Base-by-base conservation (phyloP, 2,113 vertebrate species). In the Sinocyclocheilus grahami region DNA sequence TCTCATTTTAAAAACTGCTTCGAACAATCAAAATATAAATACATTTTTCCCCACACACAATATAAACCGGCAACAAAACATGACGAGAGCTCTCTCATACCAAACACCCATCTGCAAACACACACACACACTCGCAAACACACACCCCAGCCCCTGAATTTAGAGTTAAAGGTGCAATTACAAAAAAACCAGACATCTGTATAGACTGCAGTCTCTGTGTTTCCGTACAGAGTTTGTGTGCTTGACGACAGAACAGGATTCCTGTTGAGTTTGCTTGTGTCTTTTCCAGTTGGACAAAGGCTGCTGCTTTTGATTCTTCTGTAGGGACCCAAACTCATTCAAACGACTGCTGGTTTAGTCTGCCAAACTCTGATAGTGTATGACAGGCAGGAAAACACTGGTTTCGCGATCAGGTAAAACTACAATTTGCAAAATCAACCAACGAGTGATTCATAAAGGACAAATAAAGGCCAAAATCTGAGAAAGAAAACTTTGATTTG, bases 1-100 rank as follows among this genome's bases (percentile, higher is more conserved):
- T 78, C 42, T 92, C 90, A 92, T 91, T 93, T 93, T 93, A 94
- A 93, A 95, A 95, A 94, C 87, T 0, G 80, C 89, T 89, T 86
- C 87, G 86, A 89, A 93, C 91, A 92, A 92, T 93, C 91, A 93
- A 93, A 95, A 94, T 94, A 95, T 94, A 95, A 94, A 94, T 94
- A 95, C 91, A 91, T 91, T 62, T 92, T 86, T 91, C 91, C 79
- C 79, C 69, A 84, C 80, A 74, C 77, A 86, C 82, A 48, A 72
- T 30, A 82, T 62, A 86, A 76, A 74, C 67, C 69, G 16, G 76
- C 71, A 71, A 86, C 69, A 84, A 58, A 75, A 78, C 81, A 74
- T 85, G 76, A 87, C 55, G 60, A 65, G 78, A 83, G 69, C 75
- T 69, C 33, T 79, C 62, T 37, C 72, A 22, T 62, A 81, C 46